Evolutionary conservation across 2,113 vertebrate species (phyloP).

Genomic region (Gobiocypris rarus): DNA sequence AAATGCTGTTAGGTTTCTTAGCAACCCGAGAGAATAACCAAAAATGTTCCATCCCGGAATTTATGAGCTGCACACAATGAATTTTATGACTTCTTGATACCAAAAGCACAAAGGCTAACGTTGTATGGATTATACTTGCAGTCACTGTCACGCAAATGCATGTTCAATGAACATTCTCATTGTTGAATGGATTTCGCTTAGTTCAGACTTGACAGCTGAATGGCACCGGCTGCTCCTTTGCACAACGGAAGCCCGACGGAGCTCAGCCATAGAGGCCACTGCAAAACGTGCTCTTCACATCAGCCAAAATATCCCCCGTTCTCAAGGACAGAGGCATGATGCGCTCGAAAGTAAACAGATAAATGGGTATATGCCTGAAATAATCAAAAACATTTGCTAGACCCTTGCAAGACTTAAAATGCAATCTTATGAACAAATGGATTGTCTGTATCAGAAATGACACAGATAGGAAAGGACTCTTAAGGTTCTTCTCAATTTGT

Average conservation of each 20-base stretch:
- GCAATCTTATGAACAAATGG: constrained; percentile 27
- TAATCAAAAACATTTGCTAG: not conserved
- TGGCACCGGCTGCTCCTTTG: not conserved
- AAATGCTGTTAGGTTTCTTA: constrained; percentile 20
- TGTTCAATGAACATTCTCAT: constrained; percentile 19
- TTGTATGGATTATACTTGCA: not conserved
- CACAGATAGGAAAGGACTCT: constrained; percentile 47
- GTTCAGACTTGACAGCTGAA: constrained; percentile 45
- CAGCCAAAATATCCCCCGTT: not conserved
- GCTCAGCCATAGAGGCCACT: not conserved
- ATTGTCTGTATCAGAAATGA: constrained; percentile 40
- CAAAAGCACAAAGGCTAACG: not conserved
- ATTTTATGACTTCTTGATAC: constrained; percentile 7
- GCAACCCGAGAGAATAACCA: constrained; percentile 16
- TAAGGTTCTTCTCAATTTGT: constrained; percentile 41
- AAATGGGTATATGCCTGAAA: constrained; percentile 9
- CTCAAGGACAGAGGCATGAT: constrained; percentile 46
- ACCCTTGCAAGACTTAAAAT: constrained; percentile 10
- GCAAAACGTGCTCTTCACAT: constrained; percentile 24
- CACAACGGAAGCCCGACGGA: not conserved
- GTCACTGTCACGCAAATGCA: constrained; percentile 17
- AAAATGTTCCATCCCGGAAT: not conserved
- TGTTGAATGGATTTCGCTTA: constrained; percentile 29
- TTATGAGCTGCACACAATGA: constrained; percentile 18
- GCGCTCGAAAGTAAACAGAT: constrained; percentile 11